Evolutionary conservation across 2,113 vertebrate genomes (phyloP).

Genomic region (Pomatostomus ruficeps): DNA sequence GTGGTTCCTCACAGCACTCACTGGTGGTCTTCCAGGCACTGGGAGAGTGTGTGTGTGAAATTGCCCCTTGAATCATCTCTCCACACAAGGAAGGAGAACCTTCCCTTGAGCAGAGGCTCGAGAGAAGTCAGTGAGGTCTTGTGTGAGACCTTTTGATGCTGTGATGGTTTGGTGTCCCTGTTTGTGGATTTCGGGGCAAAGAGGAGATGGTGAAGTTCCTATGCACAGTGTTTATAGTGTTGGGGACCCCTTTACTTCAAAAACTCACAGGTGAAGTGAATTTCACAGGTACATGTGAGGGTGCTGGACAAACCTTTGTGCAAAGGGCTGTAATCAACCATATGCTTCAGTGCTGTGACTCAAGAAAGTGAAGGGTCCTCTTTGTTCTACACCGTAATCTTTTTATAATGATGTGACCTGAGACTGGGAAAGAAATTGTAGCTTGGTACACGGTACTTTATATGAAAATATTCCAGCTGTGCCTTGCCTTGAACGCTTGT

Average conservation of each 20-base stretch:
- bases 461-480: not conserved
- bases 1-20: not conserved
- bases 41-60: not conserved
- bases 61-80: not conserved
- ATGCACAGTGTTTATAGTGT: rapidly evolving
- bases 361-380: not conserved
- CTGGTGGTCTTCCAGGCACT: not conserved
- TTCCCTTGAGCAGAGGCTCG: not conserved
- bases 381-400: not conserved
- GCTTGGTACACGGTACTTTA: not conserved
- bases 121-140: not conserved
- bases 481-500: not conserved
- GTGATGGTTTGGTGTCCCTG: not conserved
- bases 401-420: not conserved
- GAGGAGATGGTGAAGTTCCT: not conserved
- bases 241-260: not conserved
- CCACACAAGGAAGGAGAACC: not conserved
- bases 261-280: not conserved
- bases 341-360: not conserved
- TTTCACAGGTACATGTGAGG: not conserved
- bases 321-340: not conserved
- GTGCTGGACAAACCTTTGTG: not conserved
- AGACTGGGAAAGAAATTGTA: not conserved
- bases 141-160: not conserved
- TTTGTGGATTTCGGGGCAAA: not conserved